Evolutionary conservation across 2,888 invertebrate species (phyloP).

Genomic region (Frankliniella intonsa): DNA sequence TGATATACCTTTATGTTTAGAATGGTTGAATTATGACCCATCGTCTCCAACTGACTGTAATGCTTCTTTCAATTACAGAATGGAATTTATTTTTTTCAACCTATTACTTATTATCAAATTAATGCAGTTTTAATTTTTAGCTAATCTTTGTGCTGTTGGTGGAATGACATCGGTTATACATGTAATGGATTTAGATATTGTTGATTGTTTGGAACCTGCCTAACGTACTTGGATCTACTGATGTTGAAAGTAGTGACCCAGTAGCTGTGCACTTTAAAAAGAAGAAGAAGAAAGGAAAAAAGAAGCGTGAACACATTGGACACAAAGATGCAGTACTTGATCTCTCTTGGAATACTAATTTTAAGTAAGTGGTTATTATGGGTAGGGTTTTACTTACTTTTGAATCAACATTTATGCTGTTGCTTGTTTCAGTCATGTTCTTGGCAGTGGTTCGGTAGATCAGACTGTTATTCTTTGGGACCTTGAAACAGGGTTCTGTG

Average conservation of each 20-base stretch:
- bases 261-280: slow-evolving; percentile 46
- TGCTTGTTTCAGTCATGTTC: slow-evolving; percentile 61
- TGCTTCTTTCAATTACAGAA: slow-evolving; percentile 21
- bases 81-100: not conserved
- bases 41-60: slow-evolving; percentile 35
- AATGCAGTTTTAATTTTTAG: slow-evolving; percentile 44
- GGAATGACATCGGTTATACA: slow-evolving; percentile 89
- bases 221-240: slow-evolving; percentile 57
- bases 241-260: not conserved
- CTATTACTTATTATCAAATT: not conserved
- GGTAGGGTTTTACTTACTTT: slow-evolving; percentile 29
- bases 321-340: slow-evolving; percentile 89
- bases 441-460: slow-evolving; percentile 93
- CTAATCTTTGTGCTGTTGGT: slow-evolving; percentile 87
- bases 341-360: slow-evolving; percentile 82
- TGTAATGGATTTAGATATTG: slow-evolving; percentile 95
- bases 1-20: slow-evolving; percentile 84
- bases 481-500: slow-evolving; percentile 70
- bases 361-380: slow-evolving; percentile 50
- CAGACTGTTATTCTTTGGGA: slow-evolving; percentile 87
- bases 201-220: slow-evolving; percentile 85
- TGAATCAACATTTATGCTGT: slow-evolving; percentile 24
- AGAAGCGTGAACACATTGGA: slow-evolving; percentile 59
- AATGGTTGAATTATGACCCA: slow-evolving; percentile 88
- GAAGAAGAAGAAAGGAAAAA: slow-evolving; percentile 62